phyloP scores from a whole-genome alignment of 2,888 invertebrate genomes.

The Cephus pygmeus region DNA sequence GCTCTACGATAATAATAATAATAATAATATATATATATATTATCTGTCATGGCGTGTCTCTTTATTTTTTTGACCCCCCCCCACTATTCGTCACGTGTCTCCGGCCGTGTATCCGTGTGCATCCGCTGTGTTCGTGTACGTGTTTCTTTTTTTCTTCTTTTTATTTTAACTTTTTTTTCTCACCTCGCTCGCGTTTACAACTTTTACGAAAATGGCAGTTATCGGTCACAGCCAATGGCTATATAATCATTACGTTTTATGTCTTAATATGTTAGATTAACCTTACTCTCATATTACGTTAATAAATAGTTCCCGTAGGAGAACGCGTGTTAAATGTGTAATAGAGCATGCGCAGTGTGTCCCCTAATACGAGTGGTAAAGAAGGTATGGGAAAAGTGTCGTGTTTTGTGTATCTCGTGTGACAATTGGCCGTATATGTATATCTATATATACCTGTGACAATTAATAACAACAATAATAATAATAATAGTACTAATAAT shows the following conservation, averaged over 20 bases:
- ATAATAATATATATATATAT: neutral
- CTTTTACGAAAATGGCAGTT: constrained; percentile 65
- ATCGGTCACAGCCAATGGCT: constrained; percentile 67
- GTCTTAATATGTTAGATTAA: constrained; percentile 45
- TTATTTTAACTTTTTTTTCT: constrained; percentile 17
- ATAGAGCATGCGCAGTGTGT: too few relatives aligned
- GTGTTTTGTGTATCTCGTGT: neutral
- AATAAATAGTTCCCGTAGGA: constrained; percentile 35
- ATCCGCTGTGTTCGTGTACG: constrained; percentile 3
- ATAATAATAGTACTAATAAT: constrained; percentile 25
- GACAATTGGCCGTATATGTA: neutral
- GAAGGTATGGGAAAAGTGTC: neutral
- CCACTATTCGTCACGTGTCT: neutral
- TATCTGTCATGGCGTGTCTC: constrained; percentile 7
- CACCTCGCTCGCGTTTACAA: constrained; percentile 31
- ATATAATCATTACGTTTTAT: constrained; percentile 51
- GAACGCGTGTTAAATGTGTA: constrained; percentile 7
- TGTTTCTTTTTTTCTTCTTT: constrained; percentile 9
- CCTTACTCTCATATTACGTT: constrained; percentile 37
- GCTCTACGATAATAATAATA: too few relatives aligned
- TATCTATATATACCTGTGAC: neutral
- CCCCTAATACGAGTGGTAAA: neutral
- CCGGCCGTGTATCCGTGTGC: neutral
- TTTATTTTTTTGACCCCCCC: constrained; percentile 4
- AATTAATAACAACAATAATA: neutral